Evolutionary conservation across 2,797 vertebrate genomes (phyloP).

Genomic region (Poecilia velifera): DNA sequence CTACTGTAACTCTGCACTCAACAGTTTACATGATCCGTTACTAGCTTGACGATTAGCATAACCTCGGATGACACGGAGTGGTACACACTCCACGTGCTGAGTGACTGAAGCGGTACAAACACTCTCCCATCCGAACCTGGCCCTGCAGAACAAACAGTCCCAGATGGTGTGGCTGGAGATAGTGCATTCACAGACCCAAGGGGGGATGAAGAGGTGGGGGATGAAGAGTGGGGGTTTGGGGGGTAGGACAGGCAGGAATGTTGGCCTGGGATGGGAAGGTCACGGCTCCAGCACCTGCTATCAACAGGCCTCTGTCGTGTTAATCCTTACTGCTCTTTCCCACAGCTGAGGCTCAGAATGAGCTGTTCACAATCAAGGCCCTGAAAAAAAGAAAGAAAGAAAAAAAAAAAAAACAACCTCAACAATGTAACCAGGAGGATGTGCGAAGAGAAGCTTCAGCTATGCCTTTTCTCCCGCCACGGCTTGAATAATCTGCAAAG

Average conservation of each 20-base stretch:
- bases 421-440: constrained; percentile 34
- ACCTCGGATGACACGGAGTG: constrained; percentile 32
- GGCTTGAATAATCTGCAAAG: neutral
- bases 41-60: constrained; percentile 69
- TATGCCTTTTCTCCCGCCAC: neutral
- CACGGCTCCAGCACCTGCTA: constrained; percentile 70
- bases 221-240: neutral
- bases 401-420: constrained; percentile 1
- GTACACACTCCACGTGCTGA: constrained; percentile 50
- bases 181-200: constrained; percentile 42
- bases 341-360: constrained; percentile 69
- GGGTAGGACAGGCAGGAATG: constrained; percentile 76
- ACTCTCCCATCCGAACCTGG: constrained; percentile 53
- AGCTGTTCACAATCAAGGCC: constrained; percentile 67
- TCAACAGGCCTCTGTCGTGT: constrained; percentile 62
- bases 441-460: constrained; percentile 41
- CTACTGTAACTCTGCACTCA: neutral
- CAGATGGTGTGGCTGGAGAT: constrained; percentile 78
- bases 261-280: constrained; percentile 65
- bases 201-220: neutral
- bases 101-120: constrained; percentile 63
- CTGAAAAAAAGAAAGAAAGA: constrained; percentile 6
- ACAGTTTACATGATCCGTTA: neutral
- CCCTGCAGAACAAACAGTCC: constrained; percentile 57
- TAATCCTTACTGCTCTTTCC: constrained; percentile 61